Base-by-base conservation (phyloP, 1,140 invertebrate genomes). In the Cydia fagiglandana region DNA sequence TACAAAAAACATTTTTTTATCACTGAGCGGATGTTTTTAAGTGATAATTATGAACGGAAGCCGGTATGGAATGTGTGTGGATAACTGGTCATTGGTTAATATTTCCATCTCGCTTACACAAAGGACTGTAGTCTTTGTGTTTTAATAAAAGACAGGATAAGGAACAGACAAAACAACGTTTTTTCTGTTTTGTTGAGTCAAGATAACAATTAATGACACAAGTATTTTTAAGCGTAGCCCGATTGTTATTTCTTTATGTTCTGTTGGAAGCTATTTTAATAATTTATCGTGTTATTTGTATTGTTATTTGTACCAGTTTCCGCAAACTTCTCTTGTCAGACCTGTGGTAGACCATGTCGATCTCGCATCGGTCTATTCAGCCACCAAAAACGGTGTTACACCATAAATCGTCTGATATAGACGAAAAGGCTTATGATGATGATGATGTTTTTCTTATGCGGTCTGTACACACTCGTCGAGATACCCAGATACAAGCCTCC, bases 11-110 rank as follows among this genome's bases (percentile, higher is more conserved):
- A 24, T 73, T 73, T 75, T 74, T 75, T 56, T 28, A 84, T 87
- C 80, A 81, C 30, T 75, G 76, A 76, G 77, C 87, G 90, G 90
- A 92, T 92, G 90, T 88, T 87, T 84, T 85, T 76, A 76, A 61
- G 45, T 80, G 86, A 89, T 88, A 88, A 87, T 73, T 80, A 80
- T 76, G 73, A 86, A 79, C 85, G 88, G 89, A 91, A 85, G 84
- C 77, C 77, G 13, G 77, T 75, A 79, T 75, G 77, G 76, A 81
- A 80, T 88, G 83, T 76, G 75, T 75, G 75, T 83, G 88, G 86
- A 91, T 90, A 90, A 89, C 74, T 90, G 88, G 86, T 13, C 41
- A 45, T 45, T 41, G 88, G 89, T 61, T 61, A 89, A 88, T 78
- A 78, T 77, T 41, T 41, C 30, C 10, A 0, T 68, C 64, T 68